Evolutionary conservation across 2,888 invertebrate species (phyloP), one percentile per base, ranked within the genome.

Genomic region (Arenicola marina): DNA sequence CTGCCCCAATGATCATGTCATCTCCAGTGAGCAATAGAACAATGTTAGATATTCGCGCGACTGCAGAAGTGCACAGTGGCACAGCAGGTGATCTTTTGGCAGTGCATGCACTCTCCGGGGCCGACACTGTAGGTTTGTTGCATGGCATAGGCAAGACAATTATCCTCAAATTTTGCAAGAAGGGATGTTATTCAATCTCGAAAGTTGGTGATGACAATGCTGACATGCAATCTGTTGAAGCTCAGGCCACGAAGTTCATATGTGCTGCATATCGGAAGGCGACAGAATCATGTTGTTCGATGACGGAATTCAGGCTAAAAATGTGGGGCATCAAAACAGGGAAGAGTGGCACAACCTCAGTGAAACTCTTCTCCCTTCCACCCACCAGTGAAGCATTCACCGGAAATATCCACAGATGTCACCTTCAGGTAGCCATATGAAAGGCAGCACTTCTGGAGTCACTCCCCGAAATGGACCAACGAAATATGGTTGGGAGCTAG

Each of bases 251-350:
- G 4, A 28, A 2, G 11, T 53, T 51, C 29, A 58, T 58, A 32
- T 51, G 34, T 58, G 46, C 53, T n/a, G 59, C 59, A 59, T 53
- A 59, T 38, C 38, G 59, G 15, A 58, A 58, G 51, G 31, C 51
- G 24, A 48, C 51, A 46, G 59, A 53, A 43, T 32, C 53, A 54
- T 53, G 60, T n/a, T n/a, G 11, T n/a, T 54, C 60, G 15, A 54
- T 60, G 54, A 60, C 44, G 18, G 54, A 60, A 44, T 54, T 15
- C 1, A 21, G 44, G 2, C n/a, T 29, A n/a, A n/a, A 29, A 26
- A 26, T 54, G 54, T 60, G 44, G 60, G 18, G n/a, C 11, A 31
- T 18, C 15, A 60, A 54, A 44, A 54, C 28, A 53, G 44, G 44
- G 7, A 60, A 54, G 44, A 43, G 43, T 43, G 54, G 54, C 2